Evolutionary conservation across 2,888 invertebrate species (phyloP).

Genomic region (Onthophagus sagittarius): DNA sequence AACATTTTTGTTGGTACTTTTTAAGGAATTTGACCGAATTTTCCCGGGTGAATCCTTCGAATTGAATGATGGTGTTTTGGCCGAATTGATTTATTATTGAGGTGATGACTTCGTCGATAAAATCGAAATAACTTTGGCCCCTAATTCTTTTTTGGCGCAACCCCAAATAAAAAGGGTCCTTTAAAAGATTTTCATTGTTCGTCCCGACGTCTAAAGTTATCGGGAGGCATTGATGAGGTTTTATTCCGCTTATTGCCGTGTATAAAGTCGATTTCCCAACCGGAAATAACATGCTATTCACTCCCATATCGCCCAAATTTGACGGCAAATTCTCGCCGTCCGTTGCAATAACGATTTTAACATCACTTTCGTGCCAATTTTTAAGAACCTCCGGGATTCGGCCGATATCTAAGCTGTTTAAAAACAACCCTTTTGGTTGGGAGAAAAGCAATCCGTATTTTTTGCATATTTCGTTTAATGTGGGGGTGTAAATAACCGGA

Average conservation of each 20-base stretch:
- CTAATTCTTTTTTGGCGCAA: conserved; percentile 78
- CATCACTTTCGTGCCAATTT: conserved; percentile 90
- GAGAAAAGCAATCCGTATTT: conserved; percentile 91
- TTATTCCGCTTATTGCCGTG: conserved; percentile 94
- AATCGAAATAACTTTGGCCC: conserved; percentile 84
- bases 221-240: conserved; percentile 92
- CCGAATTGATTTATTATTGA: conserved; percentile 83
- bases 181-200: conserved; percentile 69
- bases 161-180: conserved; percentile 95
- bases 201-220: conserved; percentile 94
- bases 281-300: conserved; percentile 98
- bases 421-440: conserved; percentile 89
- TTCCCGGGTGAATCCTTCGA: conserved; percentile 97
- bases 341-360: conserved; percentile 89
- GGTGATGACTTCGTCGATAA: conserved; percentile 96
- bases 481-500: conserved; percentile 99
- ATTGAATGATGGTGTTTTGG: conserved; percentile 82
- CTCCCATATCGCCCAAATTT: conserved; percentile 93
- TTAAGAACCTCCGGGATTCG: conserved; percentile 90
- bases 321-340: conserved; percentile 88
- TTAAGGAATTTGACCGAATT: conserved; percentile 93
- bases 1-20: conserved; percentile 67
- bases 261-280: conserved; percentile 96
- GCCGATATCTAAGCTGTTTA: conserved; percentile 93
- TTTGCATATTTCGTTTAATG: conserved; percentile 96